Base-by-base conservation (phyloP, 2,888 invertebrate genomes). In the Strigamia crassipes region DNA sequence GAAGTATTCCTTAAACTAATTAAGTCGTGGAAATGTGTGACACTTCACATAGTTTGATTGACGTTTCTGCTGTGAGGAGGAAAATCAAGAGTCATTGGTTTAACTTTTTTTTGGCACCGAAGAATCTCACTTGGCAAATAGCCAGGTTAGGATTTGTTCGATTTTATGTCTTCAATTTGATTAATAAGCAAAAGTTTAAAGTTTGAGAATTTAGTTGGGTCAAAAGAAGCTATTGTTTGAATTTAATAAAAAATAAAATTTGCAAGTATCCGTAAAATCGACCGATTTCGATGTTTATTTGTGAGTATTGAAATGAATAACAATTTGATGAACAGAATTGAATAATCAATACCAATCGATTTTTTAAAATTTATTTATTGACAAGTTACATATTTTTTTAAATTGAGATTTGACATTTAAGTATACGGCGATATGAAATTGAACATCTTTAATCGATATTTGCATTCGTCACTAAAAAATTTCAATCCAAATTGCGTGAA, bases 111-210 rank as follows among this genome's bases (percentile, higher is more conserved):
- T 73, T 73, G 73, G 73, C 73, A 73, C 27, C n/a, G 73, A 73
- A 73, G 73, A 73, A 73, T 73, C 73, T n/a, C 15, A 31, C 13
- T 73, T 73, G 73, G 73, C 73, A 73, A 73, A 73, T 73, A 13
- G 23, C 73, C 73, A 73, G 31, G 73, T 73, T 73, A 27, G 73
- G 73, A 73, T 73, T 73, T 73, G 73, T 73, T 73, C 73, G 73
- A 73, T 73, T 73, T 73, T 73, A 73, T 31, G 73, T 73, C 73
- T 73, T 73, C 73, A 73, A 73, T 73, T 73, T 73, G 73, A 73
- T 73, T 73, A 73, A 73, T 73, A 73, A 73, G 73, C 73, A 73
- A 73, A 73, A 73, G 73, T 73, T 73, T 73, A 73, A 27, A 31
- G 23, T 73, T 66, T 13, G 46, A 21, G 23, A 66, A 66, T 66